phyloP scores from a whole-genome alignment of 2,888 invertebrate genomes.

The Tridacna gigas region DNA sequence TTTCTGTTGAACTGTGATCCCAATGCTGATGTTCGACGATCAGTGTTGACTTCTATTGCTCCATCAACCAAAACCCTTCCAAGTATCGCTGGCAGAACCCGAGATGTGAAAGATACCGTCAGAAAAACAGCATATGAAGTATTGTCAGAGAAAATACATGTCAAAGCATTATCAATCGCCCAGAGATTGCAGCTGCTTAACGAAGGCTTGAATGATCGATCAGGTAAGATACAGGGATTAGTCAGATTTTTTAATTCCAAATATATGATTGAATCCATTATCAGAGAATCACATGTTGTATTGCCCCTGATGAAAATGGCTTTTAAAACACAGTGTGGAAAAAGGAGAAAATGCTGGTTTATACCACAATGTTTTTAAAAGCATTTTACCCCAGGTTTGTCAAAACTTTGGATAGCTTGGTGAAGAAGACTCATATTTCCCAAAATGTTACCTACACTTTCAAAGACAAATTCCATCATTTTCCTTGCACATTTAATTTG shows the following conservation, averaged over 20 bases:
- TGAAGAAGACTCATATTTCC: too few species aligned
- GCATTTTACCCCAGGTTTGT: too few species aligned
- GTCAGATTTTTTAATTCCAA: too few species aligned
- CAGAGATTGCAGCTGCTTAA: constrained; percentile 88
- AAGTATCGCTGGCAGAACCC: constrained; percentile 89
- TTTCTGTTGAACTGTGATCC: constrained; percentile 88
- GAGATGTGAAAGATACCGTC: constrained; percentile 92
- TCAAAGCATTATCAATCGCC: constrained; percentile 88
- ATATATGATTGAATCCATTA: too few species aligned
- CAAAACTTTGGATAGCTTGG: too few species aligned
- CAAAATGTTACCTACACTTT: too few species aligned
- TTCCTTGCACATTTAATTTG: too few species aligned
- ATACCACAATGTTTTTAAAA: too few species aligned
- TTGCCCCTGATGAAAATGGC: too few species aligned
- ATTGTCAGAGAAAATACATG: constrained; percentile 86
- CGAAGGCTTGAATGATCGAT: constrained; percentile 88
- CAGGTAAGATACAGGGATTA: constrained; percentile 82
- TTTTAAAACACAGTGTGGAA: too few species aligned
- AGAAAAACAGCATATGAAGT: constrained; percentile 87
- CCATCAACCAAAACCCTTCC: constrained; percentile 90
- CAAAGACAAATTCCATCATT: too few species aligned
- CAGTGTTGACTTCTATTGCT: constrained; percentile 91
- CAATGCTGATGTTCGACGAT: constrained; percentile 90
- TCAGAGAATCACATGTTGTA: too few species aligned
- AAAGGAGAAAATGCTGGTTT: neutral